Base-by-base conservation (phyloP, 1,140 invertebrate genomes). In the Drosophila arizonae region DNA sequence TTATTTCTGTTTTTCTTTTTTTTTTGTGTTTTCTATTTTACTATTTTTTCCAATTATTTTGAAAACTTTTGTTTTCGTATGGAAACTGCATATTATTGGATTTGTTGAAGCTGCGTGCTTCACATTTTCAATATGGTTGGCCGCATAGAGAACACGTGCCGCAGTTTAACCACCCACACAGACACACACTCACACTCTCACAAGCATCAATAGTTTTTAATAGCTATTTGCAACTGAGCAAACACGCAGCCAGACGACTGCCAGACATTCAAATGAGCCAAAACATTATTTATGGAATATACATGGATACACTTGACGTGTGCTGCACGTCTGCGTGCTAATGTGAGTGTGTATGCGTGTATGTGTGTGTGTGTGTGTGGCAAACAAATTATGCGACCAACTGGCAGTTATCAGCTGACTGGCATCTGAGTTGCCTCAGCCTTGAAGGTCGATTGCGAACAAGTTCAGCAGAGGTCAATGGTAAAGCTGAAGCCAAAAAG, bases 231-330 rank as follows among this genome's bases (percentile, higher is more conserved):
- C 70, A 68, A 72, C 51, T 57, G 48, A 33, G 26, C 69, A 43
- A 60, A 75, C 66, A 79, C 70, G 65, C 55, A 71, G 46, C 46
- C 78, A 81, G 78, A 77, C 79, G 55, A 52, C 46, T 52, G 62
- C 64, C 79, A 81, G 79, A 76, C 80, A 82, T 85, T 85, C 52
- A 87, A 87, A 87, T 87, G 63, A 81, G 71, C 56, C 71, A 77
- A 81, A 13, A 58, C 54, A 86, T 39, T 81, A 86, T 85, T 81
- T 86, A 87, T 87, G 62, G 79, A 72, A 68, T 65, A 72, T 56
- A 75, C 51, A 81, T 85, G 62, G 48, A 60, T 68, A 65, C 51
- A 65, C 65, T 36, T 62, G 55, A 50, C 6, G 24, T 26, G 39
- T 45, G 36, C 26, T 30, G 9, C 26, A 36, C 30, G 36, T 17